Evolutionary conservation across 2,888 invertebrate genomes (phyloP), one percentile per base, ranked within the genome.

Genomic region (Hipparchia sbordonii): DNA sequence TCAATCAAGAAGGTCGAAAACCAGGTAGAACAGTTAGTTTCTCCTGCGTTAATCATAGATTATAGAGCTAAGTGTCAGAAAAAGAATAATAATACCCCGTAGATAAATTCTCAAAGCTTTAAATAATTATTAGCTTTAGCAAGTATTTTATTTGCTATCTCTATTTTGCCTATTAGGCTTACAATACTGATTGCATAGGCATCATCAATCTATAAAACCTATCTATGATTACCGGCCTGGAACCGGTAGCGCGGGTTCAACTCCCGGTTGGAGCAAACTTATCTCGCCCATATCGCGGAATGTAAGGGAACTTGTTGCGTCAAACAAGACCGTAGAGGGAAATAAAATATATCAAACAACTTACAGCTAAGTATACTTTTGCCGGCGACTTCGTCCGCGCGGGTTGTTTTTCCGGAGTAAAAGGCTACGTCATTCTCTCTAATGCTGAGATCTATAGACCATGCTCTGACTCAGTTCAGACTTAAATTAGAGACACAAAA

Each of bases 211-310:
- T 76, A 73, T 74, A 76, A 70, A 68, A 76, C 72, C 70, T 61
- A 73, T 77, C 72, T 68, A 72, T 74, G 74, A 71, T 76, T 72
- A 74, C 60, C 74, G 70, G n/a, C 54, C 65, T 48, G 48, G 68
- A 76, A 76, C 77, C 77, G 77, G 77, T 77, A 67, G 76, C 51
- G 71, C 74, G 67, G 70, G 74, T 73, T 76, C 72, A 52, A 69
- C 63, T 76, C 74, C 73, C 74, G 74, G 72, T 69, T 73, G 71
- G 72, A 72, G 72, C 60, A 72, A 76, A 72, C 10, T 59, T 67
- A 72, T 62, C 72, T 63, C 57, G 39, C 33, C 3, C 12, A n/a
- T 73, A 72, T 73, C 73, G 65, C 71, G 62, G 71, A 73, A 71
- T 59, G 48, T 72, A 60, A 71, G 62, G 70, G 57, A 74, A 72